These are phyloP conservation scores for Sylvilagus bachmani DNA, from an alignment of 2,113 vertebrate genomes.

Conservation along the genomic window DNA sequence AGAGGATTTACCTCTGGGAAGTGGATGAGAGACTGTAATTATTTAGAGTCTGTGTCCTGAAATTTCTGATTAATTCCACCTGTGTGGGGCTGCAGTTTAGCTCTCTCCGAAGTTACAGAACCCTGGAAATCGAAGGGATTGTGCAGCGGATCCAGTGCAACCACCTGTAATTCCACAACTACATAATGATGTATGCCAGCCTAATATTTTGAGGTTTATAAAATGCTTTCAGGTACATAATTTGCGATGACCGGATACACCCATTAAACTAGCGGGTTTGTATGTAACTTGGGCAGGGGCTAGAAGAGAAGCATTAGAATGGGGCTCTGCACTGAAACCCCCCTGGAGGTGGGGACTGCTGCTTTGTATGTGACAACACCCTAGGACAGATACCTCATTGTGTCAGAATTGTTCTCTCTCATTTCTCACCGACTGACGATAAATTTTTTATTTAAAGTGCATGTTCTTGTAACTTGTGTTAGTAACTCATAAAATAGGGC, in stretches of 20 bases:
- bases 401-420: background rate
- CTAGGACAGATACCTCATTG: background rate
- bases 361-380: accelerated
- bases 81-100: background rate
- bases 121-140: background rate
- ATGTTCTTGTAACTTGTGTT: background rate
- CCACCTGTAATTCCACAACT: background rate
- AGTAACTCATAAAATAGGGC: background rate
- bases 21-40: background rate
- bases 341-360: no score
- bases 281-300: background rate
- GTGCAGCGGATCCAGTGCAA: background rate
- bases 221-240: background rate
- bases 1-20: background rate
- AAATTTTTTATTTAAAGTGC: background rate
- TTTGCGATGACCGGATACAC: background rate
- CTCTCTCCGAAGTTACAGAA: background rate
- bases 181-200: no score
- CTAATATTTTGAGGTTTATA: background rate
- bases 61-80: background rate
- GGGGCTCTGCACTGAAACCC: background rate
- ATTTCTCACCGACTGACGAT: background rate
- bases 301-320: background rate
- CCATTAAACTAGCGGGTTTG: background rate
- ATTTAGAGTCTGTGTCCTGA: background rate